Conservation (phyloP, 2,113 vertebrate genomes). For the Cebidichthys violaceus region DNA sequence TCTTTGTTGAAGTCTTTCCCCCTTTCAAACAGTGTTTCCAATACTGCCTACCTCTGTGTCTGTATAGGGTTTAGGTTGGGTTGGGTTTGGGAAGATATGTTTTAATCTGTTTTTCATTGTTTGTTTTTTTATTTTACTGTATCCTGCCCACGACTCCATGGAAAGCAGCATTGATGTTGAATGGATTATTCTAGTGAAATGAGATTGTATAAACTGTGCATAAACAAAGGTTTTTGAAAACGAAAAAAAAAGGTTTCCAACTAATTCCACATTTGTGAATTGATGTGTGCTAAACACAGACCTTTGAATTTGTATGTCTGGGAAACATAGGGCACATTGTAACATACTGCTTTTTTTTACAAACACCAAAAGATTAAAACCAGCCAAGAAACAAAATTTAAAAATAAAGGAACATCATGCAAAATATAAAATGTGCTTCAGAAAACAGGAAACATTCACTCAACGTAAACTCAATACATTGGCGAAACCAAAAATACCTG, state of each 20-base stretch:
- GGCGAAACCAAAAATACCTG: neutral
- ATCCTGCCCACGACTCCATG: neutral
- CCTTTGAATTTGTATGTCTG: neutral
- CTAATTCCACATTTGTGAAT: neutral
- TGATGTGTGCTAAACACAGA: neutral
- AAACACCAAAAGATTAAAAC: too few relatives aligned
- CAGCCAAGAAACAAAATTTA: neutral
- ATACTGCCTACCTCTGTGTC: neutral
- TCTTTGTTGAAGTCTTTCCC: neutral
- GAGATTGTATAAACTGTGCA: neutral
- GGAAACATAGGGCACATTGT: neutral
- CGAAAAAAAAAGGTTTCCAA: neutral
- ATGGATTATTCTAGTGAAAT: neutral
- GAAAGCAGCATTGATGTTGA: neutral
- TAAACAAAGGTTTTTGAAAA: neutral
- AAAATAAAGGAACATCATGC: neutral
- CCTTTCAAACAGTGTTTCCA: neutral
- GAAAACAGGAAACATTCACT: neutral
- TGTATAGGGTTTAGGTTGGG: neutral
- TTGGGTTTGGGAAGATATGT: neutral
- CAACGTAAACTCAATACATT: neutral
- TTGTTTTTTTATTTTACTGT: neutral
- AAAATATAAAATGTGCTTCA: neutral
- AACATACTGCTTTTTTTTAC: neutral
- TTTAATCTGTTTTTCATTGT: neutral